Evolutionary conservation across 1,140 invertebrate genomes (phyloP).

Genomic region (Aethina tumida): DNA sequence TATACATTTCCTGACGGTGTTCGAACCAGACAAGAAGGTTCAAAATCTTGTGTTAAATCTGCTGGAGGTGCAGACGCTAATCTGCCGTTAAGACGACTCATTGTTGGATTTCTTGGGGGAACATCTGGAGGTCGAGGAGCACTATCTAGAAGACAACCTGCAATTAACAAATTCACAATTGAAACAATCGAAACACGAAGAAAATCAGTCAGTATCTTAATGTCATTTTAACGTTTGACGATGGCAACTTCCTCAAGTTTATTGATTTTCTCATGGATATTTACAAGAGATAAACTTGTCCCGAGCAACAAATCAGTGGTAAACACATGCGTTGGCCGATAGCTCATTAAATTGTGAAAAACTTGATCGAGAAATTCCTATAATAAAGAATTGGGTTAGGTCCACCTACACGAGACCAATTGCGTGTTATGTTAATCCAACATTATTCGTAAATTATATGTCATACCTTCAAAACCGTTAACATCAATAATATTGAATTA

Average conservation of each 20-base stretch:
- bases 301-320: background rate
- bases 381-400: too few species aligned
- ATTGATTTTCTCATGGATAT: constrained; percentile 4
- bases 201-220: too few species aligned
- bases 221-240: too few species aligned
- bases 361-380: too few species aligned
- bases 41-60: constrained; percentile 72
- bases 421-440: too few species aligned
- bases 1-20: constrained; percentile 86
- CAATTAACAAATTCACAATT: constrained; percentile 32
- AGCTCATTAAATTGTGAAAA: too few species aligned
- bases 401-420: too few species aligned
- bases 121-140: constrained; percentile 76
- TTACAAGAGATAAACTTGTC: background rate
- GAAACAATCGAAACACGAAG: too few species aligned
- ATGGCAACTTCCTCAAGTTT: background rate
- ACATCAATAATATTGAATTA: too few species aligned
- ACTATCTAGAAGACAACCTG: constrained; percentile 78
- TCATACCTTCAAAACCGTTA: too few species aligned
- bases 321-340: background rate
- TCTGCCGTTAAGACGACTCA: constrained; percentile 77
- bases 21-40: constrained; percentile 82
- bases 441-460: too few species aligned
- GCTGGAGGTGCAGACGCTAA: constrained; percentile 56
- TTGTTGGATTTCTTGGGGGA: constrained; percentile 76